A percentile compares a stretch with the other conserved stretches of the same genome.
These are phyloP conservation scores for Luperina nickerlii DNA, from an alignment of 2,888 invertebrate species.

Conservation along the genomic window DNA sequence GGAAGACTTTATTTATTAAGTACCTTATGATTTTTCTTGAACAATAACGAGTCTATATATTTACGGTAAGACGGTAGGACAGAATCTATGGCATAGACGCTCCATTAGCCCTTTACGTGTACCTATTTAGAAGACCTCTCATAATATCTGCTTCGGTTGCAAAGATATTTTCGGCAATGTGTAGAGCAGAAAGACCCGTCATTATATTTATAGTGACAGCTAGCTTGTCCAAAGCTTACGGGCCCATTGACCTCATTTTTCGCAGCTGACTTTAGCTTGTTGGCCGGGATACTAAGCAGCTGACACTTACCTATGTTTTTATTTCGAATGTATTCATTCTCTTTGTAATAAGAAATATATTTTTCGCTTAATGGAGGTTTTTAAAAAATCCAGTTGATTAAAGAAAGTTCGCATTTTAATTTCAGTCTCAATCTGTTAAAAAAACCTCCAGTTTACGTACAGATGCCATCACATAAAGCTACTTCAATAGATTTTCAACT, in stretches of 20 bases:
- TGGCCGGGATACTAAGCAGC: slow-evolving; percentile 21
- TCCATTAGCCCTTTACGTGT: not conserved
- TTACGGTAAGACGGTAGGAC: not conserved
- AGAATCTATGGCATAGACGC: not conserved
- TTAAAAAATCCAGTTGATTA: not conserved
- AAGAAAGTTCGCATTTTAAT: not conserved
- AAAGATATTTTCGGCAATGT: slow-evolving; percentile 41
- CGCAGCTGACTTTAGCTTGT: slow-evolving; percentile 42
- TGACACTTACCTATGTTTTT: slow-evolving; percentile 21
- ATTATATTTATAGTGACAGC: slow-evolving; percentile 34
- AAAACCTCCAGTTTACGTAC: not conserved
- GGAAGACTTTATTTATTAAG: no score
- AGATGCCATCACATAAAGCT: no score
- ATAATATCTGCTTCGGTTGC: slow-evolving; percentile 12
- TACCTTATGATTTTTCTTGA: not conserved
- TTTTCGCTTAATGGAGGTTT: not conserved
- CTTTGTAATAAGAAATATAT: not conserved
- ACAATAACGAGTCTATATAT: not conserved
- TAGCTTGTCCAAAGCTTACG: slow-evolving; percentile 37
- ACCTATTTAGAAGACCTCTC: not conserved
- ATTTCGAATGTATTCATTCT: slow-evolving; percentile 12
- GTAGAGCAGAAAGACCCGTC: slow-evolving; percentile 17
- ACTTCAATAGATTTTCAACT: no score
- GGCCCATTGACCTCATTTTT: slow-evolving; percentile 48
- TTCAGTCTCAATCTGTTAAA: not conserved